These are phyloP conservation scores for Bucorvus abyssinicus DNA, from an alignment of 2,797 vertebrate genomes.

Conservation along the genomic window DNA sequence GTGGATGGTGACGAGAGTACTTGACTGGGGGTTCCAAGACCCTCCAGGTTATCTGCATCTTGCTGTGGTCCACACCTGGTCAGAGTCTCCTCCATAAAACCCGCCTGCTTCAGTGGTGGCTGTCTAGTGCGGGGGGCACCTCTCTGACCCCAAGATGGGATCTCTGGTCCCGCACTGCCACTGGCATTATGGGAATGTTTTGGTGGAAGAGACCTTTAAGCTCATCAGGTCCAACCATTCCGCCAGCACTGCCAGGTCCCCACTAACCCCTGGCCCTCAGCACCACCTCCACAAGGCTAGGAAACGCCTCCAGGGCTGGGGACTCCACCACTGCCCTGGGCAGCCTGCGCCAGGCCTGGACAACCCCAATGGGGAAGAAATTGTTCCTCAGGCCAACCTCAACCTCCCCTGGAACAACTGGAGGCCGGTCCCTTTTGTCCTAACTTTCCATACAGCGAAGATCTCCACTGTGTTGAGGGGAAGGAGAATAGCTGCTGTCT, in stretches of 20 bases:
- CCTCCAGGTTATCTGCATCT: background rate
- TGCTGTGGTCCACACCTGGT: background rate
- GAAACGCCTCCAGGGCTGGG: background rate
- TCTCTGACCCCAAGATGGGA: background rate
- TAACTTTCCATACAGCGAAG: rapidly evolving
- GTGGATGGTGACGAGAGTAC: rapidly evolving
- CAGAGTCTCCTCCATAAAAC: rapidly evolving
- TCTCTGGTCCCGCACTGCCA: background rate
- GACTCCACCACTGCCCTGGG: background rate
- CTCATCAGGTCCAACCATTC: background rate
- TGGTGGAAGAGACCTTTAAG: background rate
- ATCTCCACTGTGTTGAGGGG: rapidly evolving
- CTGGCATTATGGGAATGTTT: background rate
- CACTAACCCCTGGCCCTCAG: background rate
- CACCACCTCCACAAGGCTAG: no score
- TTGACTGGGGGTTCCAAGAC: no score
- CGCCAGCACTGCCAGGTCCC: background rate
- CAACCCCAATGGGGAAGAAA: background rate
- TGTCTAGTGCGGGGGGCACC: background rate
- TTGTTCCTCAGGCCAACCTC: no score
- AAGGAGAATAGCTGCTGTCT: background rate
- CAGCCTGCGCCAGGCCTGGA: background rate
- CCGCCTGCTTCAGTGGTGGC: background rate
- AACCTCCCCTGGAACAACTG: no score
- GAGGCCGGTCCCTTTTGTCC: background rate